Percentiles rank a stretch among this genome's conserved stretches.
phyloP scores from a whole-genome alignment of 2,888 invertebrate species.

The Eristalinus aeneus region DNA sequence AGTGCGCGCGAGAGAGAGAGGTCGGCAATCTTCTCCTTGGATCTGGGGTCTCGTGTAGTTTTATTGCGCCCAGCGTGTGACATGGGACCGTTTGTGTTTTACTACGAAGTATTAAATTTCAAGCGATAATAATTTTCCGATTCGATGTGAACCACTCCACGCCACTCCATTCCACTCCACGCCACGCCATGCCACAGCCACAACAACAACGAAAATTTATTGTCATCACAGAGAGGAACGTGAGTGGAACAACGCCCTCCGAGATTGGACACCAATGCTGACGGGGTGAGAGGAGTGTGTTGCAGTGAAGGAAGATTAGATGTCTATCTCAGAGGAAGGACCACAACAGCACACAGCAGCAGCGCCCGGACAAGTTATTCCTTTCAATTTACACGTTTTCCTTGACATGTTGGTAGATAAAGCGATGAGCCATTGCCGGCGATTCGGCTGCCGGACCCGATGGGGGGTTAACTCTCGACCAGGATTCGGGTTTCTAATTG shows the following conservation, averaged over 20 bases:
- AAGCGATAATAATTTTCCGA: conserved; percentile 12
- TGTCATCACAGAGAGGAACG: conserved; percentile 59
- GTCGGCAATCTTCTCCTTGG: conserved; percentile 37
- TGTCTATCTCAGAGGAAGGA: conserved; percentile 48
- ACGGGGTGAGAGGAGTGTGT: neutral
- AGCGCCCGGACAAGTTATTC: conserved; percentile 56
- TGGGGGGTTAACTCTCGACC: conserved; percentile 34
- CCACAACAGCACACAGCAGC: conserved; percentile 37
- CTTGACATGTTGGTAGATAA: conserved; percentile 60
- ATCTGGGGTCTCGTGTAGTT: conserved; percentile 17
- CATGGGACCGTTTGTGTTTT: conserved; percentile 42
- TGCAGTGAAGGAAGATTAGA: conserved; percentile 37
- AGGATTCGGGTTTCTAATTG: conserved; percentile 59
- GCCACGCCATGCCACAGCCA: neutral
- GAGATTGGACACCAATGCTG: conserved; percentile 47
- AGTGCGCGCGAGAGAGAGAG: neutral
- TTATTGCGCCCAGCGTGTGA: conserved; percentile 68
- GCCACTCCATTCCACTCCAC: too few relatives aligned
- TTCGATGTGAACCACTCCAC: neutral
- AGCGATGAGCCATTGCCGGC: conserved; percentile 30
- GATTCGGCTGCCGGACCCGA: conserved; percentile 25
- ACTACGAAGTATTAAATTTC: conserved; percentile 67
- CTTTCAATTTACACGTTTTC: conserved; percentile 59
- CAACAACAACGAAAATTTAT: conserved; percentile 45
- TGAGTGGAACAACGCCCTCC: conserved; percentile 65